Evolutionary conservation across 2,797 vertebrate genomes (phyloP).

Genomic region (Gadopsis bispinosus): DNA sequence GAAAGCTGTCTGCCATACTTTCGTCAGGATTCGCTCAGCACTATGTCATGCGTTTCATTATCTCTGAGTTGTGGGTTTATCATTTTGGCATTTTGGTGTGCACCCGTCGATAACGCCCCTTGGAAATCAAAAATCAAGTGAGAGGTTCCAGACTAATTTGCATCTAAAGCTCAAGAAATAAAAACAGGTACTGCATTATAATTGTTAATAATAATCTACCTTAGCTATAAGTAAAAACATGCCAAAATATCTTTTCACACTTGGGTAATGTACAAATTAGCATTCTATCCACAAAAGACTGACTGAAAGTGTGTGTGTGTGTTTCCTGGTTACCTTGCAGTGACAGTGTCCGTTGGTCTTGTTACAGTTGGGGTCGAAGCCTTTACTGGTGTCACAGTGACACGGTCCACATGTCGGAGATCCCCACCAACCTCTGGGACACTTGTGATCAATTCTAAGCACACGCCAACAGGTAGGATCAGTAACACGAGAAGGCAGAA

Average conservation of each 20-base stretch:
- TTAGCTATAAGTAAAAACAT: not conserved
- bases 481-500: not conserved
- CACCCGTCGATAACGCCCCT: too few species aligned
- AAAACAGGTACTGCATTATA: not conserved
- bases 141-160: too few species aligned
- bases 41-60: too few species aligned
- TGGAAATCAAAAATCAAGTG: too few species aligned
- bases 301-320: not conserved
- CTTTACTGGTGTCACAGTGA: constrained; percentile 93
- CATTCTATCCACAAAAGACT: not conserved
- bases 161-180: too few species aligned
- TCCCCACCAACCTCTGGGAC: constrained; percentile 98
- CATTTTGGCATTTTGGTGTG: too few species aligned
- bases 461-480: constrained; percentile 20
- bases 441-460: constrained; percentile 94
- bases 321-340: constrained; percentile 90
- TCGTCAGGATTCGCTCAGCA: too few species aligned
- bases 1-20: too few species aligned
- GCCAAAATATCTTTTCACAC: not conserved
- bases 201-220: not conserved
- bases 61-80: too few species aligned
- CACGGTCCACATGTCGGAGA: constrained; percentile 95
- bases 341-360: constrained; percentile 95
- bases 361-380: constrained; percentile 97
- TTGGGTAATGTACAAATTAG: not conserved